A percentile compares a stretch with the other conserved stretches of the same genome.
phyloP scores from a whole-genome alignment of 2,797 vertebrate genomes.

The Micromesistius poutassou region DNA sequence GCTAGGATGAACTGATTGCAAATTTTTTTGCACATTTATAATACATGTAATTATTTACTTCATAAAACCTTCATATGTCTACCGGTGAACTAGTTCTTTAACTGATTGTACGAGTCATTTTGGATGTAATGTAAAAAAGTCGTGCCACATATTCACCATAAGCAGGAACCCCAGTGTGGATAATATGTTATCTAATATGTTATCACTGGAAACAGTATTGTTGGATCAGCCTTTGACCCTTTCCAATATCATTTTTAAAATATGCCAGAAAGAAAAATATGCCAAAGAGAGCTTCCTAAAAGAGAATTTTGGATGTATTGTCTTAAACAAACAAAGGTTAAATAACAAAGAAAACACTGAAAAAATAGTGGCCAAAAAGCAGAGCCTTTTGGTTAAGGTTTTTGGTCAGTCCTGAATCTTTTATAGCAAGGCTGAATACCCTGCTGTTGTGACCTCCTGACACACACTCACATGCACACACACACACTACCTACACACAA shows the following conservation, averaged over 20 bases:
- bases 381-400: constrained; percentile 47
- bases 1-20: too few species aligned
- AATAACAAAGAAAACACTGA: constrained; percentile 32
- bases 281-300: constrained; percentile 22
- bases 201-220: neutral
- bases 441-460: constrained; percentile 38
- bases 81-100: too few species aligned
- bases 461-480: constrained; percentile 12
- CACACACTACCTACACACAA: constrained; percentile 9
- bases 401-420: constrained; percentile 58
- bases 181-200: neutral
- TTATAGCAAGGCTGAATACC: constrained; percentile 53
- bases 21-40: too few species aligned
- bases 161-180: neutral
- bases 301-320: constrained; percentile 51
- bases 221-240: neutral
- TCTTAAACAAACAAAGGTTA: constrained; percentile 56
- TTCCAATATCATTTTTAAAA: neutral
- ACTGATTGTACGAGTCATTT: neutral
- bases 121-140: neutral
- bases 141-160: neutral
- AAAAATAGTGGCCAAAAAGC: constrained; percentile 32
- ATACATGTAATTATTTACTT: too few species aligned
- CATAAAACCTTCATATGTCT: too few species aligned
- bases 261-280: too few species aligned